These are phyloP conservation scores for Willowsia nigromaculata DNA, from an alignment of 2,888 invertebrate species.

Conservation along the genomic window DNA sequence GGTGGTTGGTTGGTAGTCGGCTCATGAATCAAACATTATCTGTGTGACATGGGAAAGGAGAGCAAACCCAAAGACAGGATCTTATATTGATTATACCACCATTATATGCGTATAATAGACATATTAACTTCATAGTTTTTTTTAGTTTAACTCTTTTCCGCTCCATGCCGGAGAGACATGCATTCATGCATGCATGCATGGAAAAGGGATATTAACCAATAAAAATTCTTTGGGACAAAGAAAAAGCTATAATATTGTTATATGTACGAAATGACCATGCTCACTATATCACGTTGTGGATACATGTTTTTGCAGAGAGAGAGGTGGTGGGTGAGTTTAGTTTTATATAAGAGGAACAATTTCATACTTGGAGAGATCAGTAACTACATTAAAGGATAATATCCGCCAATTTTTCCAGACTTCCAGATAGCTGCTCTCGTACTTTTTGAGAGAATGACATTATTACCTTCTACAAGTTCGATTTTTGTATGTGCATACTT, in stretches of 20 bases:
- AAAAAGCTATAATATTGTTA: not conserved
- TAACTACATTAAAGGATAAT: conserved; percentile 60
- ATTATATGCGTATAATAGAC: not conserved
- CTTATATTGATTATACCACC: not conserved
- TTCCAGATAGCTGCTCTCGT: not conserved
- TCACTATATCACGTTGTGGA: not conserved
- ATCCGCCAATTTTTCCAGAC: conserved; percentile 48
- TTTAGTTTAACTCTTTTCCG: conserved; percentile 29
- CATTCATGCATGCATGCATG: conserved; percentile 31
- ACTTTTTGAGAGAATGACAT: not conserved
- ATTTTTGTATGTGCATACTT: too few relatives aligned
- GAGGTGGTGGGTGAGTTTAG: not conserved
- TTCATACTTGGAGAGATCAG: conserved; percentile 62
- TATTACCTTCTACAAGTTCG: not conserved
- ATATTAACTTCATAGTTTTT: conserved; percentile 1
- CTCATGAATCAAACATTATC: conserved; percentile 68
- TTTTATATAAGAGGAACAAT: not conserved
- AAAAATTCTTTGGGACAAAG: not conserved
- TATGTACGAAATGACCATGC: not conserved
- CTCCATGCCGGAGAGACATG: not conserved
- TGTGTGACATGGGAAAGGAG: conserved; percentile 45
- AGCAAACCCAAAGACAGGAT: not conserved
- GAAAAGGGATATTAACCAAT: conserved; percentile 46
- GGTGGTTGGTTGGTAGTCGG: conserved; percentile 20
- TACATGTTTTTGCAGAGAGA: not conserved